Percentiles rank a stretch among this genome's conserved stretches.
Evolutionary conservation across 2,113 vertebrate species (phyloP).

Genomic region (Gallinago jamesoni): DNA sequence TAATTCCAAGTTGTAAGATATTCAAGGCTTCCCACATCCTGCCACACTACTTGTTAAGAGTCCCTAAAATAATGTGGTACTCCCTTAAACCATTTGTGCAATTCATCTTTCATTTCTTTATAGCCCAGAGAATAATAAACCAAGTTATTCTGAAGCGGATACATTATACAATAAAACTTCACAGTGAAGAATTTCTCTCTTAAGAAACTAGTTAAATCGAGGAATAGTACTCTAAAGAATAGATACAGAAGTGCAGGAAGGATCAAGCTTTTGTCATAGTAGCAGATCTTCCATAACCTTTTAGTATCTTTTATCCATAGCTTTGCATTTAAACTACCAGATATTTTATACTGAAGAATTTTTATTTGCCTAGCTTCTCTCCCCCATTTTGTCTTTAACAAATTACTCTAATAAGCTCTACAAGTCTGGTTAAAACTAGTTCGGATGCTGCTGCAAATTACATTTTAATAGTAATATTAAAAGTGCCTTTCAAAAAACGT

Average conservation of each 20-base stretch:
- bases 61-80: not conserved
- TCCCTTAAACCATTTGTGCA: not conserved
- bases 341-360: not conserved
- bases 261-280: not conserved
- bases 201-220: not conserved
- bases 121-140: not conserved
- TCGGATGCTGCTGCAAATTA: conserved; percentile 60
- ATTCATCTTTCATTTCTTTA: not conserved
- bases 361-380: not conserved
- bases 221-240: not conserved
- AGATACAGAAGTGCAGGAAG: not conserved
- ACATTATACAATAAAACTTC: not conserved
- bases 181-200: not conserved
- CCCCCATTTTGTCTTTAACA: not conserved
- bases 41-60: not conserved
- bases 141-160: not conserved
- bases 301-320: not conserved
- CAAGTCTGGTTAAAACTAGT: not conserved
- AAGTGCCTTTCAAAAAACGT: not conserved
- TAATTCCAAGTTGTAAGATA: not conserved
- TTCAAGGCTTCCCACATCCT: conserved; percentile 26
- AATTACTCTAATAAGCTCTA: not conserved
- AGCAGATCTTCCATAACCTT: not conserved
- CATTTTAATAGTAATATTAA: conserved; percentile 12
- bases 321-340: not conserved